Evolutionary conservation across 2,888 invertebrate species (phyloP), one percentile per base, ranked within the genome.

Genomic region (Heliothis peltigera): DNA sequence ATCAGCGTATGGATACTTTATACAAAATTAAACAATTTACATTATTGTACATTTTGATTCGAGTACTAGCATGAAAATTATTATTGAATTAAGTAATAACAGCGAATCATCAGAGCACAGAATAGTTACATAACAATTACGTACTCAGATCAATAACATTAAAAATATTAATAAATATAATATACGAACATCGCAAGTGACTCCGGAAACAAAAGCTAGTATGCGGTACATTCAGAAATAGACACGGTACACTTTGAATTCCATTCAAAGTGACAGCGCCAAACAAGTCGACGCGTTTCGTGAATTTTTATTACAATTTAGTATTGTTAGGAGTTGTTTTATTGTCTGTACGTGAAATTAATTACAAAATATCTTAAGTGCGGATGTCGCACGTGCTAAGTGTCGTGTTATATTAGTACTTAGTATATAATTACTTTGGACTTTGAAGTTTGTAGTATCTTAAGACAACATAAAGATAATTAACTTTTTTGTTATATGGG

Each of bases 231-330:
- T 15, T 2, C 18, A 17, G 15, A 4, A 35, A 56, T 25, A 43
- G 32, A 43, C 22, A 28, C 48, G 5, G 10, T 17, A 7, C 19
- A 22, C 21, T 47, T 35, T 3, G 7, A 71, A 47, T 47, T 1
- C 12, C 25, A 51, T 43, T 19, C 62, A 12, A 21, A 21, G 12
- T 18, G 47, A 53, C 12, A 43, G n/a, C 8, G 5, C 8, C 42
- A 43, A 71, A 53, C 25, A 4, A 43, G 8, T 7, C 8, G 17
- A 35, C 15, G 46, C 19, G 43, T 49, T 18, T n/a, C 17, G 47
- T 47, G 47, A 25, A 35, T 52, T 48, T 70, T 53, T 21, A 71
- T 53, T 21, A 15, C 10, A 21, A 12, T 63, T 25, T 48, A 18
- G 22, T 62, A 46, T 28, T 42, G 8, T 47, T 15, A 22, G 21